Evolutionary conservation across 1,140 invertebrate species (phyloP).

Genomic region (Leucophenga varia): DNA sequence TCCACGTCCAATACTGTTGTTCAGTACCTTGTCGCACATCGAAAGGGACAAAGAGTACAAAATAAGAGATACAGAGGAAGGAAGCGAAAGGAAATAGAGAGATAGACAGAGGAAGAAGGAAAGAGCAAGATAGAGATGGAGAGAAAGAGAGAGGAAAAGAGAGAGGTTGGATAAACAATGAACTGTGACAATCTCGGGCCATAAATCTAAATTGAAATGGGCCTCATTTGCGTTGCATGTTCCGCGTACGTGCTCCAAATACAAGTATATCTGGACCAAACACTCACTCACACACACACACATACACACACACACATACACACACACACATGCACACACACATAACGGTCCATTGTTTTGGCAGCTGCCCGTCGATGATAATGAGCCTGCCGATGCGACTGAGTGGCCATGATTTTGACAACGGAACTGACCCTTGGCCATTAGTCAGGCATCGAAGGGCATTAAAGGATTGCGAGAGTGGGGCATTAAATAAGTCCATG

Average conservation of each 20-base stretch:
- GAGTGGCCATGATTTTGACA: constrained; percentile 18
- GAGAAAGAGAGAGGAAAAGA: neutral
- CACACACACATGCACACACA: neutral
- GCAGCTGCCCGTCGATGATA: constrained; percentile 16
- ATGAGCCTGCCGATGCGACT: constrained; percentile 21
- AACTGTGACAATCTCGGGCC: constrained; percentile 20
- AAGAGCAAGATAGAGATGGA: too few relatives aligned
- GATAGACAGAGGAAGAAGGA: neutral
- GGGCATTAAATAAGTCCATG: constrained; percentile 1
- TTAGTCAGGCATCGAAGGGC: constrained; percentile 25
- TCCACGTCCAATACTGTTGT: too few relatives aligned
- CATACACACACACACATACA: neutral
- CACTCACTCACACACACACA: neutral
- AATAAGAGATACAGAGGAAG: too few relatives aligned
- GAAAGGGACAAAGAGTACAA: too few relatives aligned
- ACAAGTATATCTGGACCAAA: constrained; percentile 12
- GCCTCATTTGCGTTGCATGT: constrained; percentile 24
- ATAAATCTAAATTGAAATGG: constrained; percentile 47
- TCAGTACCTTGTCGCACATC: too few relatives aligned
- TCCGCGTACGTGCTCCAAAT: constrained; percentile 20
- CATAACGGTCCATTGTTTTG: constrained; percentile 26
- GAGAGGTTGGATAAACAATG: constrained; percentile 18
- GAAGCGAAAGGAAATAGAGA: too few relatives aligned
- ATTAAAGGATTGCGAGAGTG: constrained; percentile 16
- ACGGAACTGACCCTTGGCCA: constrained; percentile 13